Conservation (phyloP, 1,140 invertebrate genomes). For the Cheumatopsyche charites region DNA sequence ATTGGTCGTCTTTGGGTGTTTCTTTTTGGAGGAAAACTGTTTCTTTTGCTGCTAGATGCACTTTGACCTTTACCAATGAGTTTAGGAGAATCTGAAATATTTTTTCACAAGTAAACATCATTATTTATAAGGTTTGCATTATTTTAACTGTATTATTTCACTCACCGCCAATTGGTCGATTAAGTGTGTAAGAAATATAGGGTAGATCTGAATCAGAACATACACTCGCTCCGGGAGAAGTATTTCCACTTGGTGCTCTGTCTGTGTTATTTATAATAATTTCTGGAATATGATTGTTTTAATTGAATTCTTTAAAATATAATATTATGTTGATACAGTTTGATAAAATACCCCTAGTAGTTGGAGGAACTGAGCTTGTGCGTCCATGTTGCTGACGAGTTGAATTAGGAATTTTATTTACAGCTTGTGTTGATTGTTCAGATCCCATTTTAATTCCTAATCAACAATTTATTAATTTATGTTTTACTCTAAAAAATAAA, state of each 20-base stretch:
- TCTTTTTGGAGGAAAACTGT: constrained; percentile 31
- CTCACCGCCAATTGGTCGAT: constrained; percentile 83
- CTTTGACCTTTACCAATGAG: constrained; percentile 65
- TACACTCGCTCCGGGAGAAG: constrained; percentile 83
- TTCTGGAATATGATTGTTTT: constrained; percentile 24
- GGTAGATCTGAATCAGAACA: constrained; percentile 90
- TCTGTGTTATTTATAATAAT: constrained; percentile 50
- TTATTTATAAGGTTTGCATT: too few species aligned
- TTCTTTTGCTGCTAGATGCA: constrained; percentile 21
- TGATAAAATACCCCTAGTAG: constrained; percentile 44
- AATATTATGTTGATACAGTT: not conserved
- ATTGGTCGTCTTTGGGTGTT: constrained; percentile 48
- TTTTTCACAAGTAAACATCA: not conserved
- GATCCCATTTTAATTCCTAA: constrained; percentile 62
- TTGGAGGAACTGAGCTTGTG: constrained; percentile 61
- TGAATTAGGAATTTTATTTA: constrained; percentile 47
- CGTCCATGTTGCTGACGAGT: constrained; percentile 61
- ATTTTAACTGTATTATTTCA: too few species aligned
- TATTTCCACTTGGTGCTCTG: constrained; percentile 68
- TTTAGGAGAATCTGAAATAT: constrained; percentile 72
- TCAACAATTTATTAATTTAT: too few species aligned
- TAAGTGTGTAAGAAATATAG: constrained; percentile 93
- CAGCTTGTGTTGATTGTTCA: constrained; percentile 63
- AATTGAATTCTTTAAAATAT: not conserved
- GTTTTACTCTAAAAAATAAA: too few species aligned